Conservation (phyloP, 2,797 vertebrate genomes). For the Gephyroberyx darwinii region DNA sequence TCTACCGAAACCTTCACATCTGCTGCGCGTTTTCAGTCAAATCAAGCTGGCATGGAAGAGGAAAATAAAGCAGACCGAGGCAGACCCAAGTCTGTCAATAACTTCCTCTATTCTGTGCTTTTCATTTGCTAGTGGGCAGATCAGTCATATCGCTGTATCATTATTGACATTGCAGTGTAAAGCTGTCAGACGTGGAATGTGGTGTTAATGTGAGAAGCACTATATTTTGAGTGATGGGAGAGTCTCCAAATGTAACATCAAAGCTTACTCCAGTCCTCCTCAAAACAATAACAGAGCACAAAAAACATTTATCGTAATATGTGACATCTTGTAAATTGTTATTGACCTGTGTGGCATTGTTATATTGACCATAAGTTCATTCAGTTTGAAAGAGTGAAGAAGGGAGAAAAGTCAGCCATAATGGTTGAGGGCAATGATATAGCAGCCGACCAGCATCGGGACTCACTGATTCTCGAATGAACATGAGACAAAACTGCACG, state of each 20-base stretch:
- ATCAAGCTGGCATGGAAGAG: conserved; percentile 72
- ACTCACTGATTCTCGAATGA: conserved; percentile 57
- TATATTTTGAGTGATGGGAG: conserved; percentile 63
- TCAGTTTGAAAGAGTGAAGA: conserved; percentile 44
- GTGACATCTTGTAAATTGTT: conserved; percentile 25
- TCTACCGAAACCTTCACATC: conserved; percentile 84
- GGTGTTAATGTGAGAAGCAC: conserved; percentile 73
- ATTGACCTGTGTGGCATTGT: conserved; percentile 20
- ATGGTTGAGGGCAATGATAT: conserved; percentile 71
- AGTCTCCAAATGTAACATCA: conserved; percentile 59
- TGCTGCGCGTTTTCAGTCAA: conserved; percentile 82
- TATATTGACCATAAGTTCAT: conserved; percentile 48
- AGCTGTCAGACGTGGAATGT: conserved; percentile 68
- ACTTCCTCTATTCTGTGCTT: conserved; percentile 57
- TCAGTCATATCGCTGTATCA: conserved; percentile 54
- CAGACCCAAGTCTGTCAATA: conserved; percentile 74
- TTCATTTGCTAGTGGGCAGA: conserved; percentile 56
- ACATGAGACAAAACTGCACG: conserved; percentile 22
- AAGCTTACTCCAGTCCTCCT: conserved; percentile 39
- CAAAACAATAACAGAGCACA: conserved; percentile 41
- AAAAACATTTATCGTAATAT: neutral
- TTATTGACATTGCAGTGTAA: conserved; percentile 72
- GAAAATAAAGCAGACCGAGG: conserved; percentile 69
- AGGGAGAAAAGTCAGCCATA: conserved; percentile 55
- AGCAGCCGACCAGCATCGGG: conserved; percentile 60